These are phyloP conservation scores for Pygoscelis adeliae DNA, from an alignment of 2,113 vertebrate species.

Conservation along the genomic window DNA sequence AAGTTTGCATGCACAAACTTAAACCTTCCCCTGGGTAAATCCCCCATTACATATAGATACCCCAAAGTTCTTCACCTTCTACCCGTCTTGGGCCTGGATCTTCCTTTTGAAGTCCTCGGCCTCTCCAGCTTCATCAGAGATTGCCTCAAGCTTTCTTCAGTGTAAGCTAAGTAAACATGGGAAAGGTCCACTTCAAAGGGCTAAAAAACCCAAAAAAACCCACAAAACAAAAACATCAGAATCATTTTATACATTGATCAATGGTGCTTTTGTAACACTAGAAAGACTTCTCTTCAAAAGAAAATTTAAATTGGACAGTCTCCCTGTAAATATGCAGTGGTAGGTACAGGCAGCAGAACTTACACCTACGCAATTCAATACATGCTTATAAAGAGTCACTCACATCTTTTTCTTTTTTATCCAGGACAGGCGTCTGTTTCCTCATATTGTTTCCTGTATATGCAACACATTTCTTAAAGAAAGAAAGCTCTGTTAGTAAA, in stretches of 20 bases:
- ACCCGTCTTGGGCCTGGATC: slow-evolving; percentile 89
- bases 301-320: neutral
- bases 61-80: slow-evolving; percentile 83
- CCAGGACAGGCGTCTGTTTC: slow-evolving; percentile 93
- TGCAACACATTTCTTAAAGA: slow-evolving; percentile 94
- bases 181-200: slow-evolving; percentile 97
- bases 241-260: neutral
- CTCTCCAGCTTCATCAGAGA: slow-evolving; percentile 95
- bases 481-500: neutral
- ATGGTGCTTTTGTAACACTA: neutral
- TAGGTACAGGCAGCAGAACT: neutral
- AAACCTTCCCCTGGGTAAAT: neutral
- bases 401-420: slow-evolving; percentile 98
- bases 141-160: slow-evolving; percentile 94
- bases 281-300: neutral
- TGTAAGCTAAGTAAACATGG: slow-evolving; percentile 94
- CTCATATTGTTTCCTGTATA: slow-evolving; percentile 99
- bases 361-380: no score
- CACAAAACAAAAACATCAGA: neutral
- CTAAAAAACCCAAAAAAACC: slow-evolving; percentile 60
- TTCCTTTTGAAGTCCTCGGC: slow-evolving; percentile 92
- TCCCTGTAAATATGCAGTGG: neutral
- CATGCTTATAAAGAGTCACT: slow-evolving; percentile 46
- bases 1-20: neutral
- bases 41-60: neutral